Percentiles rank a stretch among this genome's conserved stretches.
These are phyloP conservation scores for Arctocebus calabarensis DNA, from an alignment of 2,797 vertebrate species.

Conservation along the genomic window DNA sequence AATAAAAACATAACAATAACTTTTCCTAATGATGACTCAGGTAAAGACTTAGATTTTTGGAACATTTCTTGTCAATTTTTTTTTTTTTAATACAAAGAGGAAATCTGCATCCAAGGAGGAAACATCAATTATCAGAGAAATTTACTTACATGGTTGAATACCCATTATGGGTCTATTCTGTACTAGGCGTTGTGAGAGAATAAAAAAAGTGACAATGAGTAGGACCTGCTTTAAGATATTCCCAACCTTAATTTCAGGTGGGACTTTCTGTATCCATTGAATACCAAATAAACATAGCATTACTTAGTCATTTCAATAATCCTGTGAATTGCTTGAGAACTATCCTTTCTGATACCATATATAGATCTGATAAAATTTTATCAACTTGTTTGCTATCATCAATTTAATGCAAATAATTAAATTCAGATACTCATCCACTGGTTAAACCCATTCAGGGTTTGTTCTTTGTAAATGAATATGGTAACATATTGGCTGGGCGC, in stretches of 20 bases:
- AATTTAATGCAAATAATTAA: constrained; percentile 34
- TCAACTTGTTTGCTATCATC: not conserved
- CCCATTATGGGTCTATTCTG: not conserved
- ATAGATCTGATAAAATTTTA: not conserved
- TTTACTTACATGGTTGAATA: not conserved
- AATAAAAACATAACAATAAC: constrained; percentile 36
- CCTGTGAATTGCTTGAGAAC: not conserved
- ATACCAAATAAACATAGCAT: not conserved
- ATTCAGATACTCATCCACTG: not conserved
- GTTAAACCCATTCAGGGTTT: not conserved
- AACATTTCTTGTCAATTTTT: not conserved
- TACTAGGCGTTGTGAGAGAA: not conserved
- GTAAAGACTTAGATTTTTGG: not conserved
- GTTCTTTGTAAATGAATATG: constrained; percentile 61
- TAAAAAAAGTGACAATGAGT: constrained; percentile 55
- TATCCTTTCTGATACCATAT: not conserved
- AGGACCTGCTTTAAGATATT: not conserved
- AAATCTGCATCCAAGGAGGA: not conserved
- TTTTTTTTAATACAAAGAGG: not conserved
- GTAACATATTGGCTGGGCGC: not conserved
- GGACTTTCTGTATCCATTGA: not conserved
- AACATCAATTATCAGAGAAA: constrained; percentile 12
- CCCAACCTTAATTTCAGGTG: not conserved
- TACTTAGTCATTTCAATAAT: not conserved
- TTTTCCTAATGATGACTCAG: constrained; percentile 25